Conservation (phyloP, 2,797 vertebrate genomes). For the Darevskia nairensis region DNA sequence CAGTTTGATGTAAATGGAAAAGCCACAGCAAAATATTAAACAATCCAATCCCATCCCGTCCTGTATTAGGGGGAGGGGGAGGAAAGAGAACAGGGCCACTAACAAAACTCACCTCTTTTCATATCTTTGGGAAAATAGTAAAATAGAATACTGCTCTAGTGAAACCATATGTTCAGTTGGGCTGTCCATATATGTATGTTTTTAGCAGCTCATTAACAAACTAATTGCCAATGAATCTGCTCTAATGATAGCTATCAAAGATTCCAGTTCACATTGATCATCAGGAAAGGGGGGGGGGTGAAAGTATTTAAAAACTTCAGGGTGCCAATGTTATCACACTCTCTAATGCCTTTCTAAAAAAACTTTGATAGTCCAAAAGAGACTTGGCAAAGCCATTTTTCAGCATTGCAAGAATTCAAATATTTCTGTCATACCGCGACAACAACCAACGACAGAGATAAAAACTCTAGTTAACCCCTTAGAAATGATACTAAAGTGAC, state of each 20-base stretch:
- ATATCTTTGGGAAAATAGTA: slow-evolving; percentile 5
- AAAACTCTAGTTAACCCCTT: too few species aligned
- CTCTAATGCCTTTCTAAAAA: background rate
- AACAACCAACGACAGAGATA: too few species aligned
- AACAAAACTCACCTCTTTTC: slow-evolving; percentile 1
- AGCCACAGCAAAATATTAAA: slow-evolving; percentile 7
- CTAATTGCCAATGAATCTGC: slow-evolving; percentile 48
- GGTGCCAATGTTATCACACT: background rate
- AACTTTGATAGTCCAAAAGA: background rate
- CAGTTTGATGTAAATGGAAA: background rate
- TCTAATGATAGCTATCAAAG: slow-evolving; percentile 15
- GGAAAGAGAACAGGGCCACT: background rate
- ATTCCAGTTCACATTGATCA: background rate
- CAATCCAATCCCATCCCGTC: background rate
- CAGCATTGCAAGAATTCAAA: too few species aligned
- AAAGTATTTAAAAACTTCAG: background rate
- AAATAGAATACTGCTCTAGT: slow-evolving; percentile 20
- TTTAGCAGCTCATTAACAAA: slow-evolving; percentile 48
- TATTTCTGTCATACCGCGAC: too few species aligned
- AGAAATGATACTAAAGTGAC: too few species aligned
- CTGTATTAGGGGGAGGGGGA: too few species aligned
- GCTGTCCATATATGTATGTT: slow-evolving; percentile 40
- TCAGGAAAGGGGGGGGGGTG: fast-evolving
- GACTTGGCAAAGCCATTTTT: background rate
- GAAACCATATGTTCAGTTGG: slow-evolving; percentile 12